Conservation (phyloP, 92 coral and sea anemone genomes). For the Zoanthus gigantus region DNA sequence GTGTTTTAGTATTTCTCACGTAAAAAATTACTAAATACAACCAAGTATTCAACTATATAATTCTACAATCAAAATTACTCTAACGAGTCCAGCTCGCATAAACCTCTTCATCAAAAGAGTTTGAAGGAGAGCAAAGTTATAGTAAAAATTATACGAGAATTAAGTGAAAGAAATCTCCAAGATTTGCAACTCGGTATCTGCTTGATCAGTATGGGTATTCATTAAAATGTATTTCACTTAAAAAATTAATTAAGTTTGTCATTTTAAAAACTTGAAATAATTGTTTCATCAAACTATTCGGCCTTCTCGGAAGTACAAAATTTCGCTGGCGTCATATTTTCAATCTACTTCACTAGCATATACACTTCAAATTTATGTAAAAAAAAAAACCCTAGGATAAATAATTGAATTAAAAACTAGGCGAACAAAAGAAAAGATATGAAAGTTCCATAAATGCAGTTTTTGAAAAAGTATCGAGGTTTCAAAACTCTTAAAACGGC, state of each 20-base stretch:
- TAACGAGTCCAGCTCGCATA: slow-evolving; percentile 48
- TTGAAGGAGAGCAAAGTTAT: slow-evolving; percentile 20
- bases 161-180: no score
- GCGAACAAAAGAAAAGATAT: no score
- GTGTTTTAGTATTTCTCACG: neutral
- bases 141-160: no score
- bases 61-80: slow-evolving; percentile 29
- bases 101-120: slow-evolving; percentile 49
- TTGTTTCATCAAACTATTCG: neutral
- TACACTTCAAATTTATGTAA: no score
- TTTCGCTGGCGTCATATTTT: neutral
- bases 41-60: neutral
- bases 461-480: no score
- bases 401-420: no score
- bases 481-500: neutral
- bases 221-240: no score
- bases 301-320: neutral
- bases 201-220: neutral
- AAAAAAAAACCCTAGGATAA: no score
- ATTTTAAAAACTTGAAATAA: neutral
- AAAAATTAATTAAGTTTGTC: neutral
- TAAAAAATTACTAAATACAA: slow-evolving; percentile 33
- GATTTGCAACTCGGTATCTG: neutral
- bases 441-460: no score
- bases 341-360: no score